Percentiles rank a stretch among this genome's conserved stretches.
phyloP scores from a whole-genome alignment of 2,888 invertebrate genomes.

The Heliothis peltigera region DNA sequence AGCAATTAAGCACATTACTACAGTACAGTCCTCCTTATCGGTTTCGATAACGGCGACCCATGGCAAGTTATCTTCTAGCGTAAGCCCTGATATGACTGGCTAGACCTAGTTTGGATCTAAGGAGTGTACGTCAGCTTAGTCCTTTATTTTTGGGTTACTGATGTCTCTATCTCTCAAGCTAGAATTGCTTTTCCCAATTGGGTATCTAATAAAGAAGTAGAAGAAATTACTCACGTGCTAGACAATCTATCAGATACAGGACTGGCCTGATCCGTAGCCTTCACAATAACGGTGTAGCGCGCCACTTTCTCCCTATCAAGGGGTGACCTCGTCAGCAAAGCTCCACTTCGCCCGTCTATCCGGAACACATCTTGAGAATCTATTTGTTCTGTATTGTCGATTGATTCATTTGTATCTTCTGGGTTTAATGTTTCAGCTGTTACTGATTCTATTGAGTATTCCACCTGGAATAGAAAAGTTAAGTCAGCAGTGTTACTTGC shows the following conservation, averaged over 20 bases:
- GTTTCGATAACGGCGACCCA: too few species aligned
- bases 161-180: too few species aligned
- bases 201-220: neutral
- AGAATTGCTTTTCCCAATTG: too few species aligned
- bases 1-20: too few species aligned
- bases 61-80: too few species aligned
- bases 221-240: constrained; percentile 88
- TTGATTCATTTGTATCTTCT: constrained; percentile 78
- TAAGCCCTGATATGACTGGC: too few species aligned
- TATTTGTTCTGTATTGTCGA: constrained; percentile 68
- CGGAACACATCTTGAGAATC: constrained; percentile 94
- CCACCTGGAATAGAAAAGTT: constrained; percentile 85
- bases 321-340: constrained; percentile 94
- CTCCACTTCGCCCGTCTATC: constrained; percentile 95
- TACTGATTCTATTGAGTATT: constrained; percentile 94
- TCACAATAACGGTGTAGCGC: constrained; percentile 95
- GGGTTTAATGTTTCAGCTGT: constrained; percentile 85
- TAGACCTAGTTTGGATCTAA: too few species aligned
- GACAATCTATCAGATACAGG: constrained; percentile 94
- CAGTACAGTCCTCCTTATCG: too few species aligned
- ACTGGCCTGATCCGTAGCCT: constrained; percentile 95
- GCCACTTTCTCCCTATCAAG: constrained; percentile 97
- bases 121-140: too few species aligned
- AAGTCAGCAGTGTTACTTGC: neutral
- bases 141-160: too few species aligned